Evolutionary conservation across 2,113 vertebrate genomes (phyloP).

Genomic region (Sinocyclocheilus rhinocerous): DNA sequence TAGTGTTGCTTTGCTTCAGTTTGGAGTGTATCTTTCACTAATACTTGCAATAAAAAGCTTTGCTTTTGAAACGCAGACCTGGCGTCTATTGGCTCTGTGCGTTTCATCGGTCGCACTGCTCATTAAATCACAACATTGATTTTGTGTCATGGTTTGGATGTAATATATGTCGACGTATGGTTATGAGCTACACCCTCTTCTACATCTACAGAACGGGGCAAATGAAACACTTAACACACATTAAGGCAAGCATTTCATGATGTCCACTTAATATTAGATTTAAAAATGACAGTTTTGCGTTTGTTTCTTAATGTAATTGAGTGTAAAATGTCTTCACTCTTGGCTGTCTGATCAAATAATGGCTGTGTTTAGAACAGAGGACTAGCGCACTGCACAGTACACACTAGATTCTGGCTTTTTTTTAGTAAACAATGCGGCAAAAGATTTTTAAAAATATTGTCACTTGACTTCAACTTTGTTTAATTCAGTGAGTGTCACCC

Average conservation of each 20-base stretch:
- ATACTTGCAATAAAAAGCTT: constrained; percentile 87
- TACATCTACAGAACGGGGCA: background rate
- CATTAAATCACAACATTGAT: background rate
- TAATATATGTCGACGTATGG: background rate
- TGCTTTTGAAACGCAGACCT: constrained; percentile 68
- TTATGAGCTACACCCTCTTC: background rate
- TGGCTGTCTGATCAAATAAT: too few species aligned
- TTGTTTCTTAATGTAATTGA: background rate
- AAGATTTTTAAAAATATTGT: too few species aligned
- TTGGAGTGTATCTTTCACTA: constrained; percentile 86
- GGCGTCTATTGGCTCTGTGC: background rate
- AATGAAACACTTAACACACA: background rate
- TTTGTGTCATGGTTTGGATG: background rate
- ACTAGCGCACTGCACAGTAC: too few species aligned
- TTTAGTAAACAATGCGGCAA: background rate
- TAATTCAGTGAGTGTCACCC: too few species aligned
- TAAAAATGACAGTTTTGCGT: background rate
- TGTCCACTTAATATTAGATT: background rate
- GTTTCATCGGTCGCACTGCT: background rate
- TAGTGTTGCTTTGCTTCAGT: constrained; percentile 83
- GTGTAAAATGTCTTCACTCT: background rate
- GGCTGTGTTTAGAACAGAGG: too few species aligned
- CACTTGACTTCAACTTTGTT: background rate
- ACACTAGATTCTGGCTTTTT: too few species aligned
- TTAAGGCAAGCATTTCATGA: too few species aligned